Base-by-base conservation (phyloP, 2,797 vertebrate species). In the Ciconia nigra region DNA sequence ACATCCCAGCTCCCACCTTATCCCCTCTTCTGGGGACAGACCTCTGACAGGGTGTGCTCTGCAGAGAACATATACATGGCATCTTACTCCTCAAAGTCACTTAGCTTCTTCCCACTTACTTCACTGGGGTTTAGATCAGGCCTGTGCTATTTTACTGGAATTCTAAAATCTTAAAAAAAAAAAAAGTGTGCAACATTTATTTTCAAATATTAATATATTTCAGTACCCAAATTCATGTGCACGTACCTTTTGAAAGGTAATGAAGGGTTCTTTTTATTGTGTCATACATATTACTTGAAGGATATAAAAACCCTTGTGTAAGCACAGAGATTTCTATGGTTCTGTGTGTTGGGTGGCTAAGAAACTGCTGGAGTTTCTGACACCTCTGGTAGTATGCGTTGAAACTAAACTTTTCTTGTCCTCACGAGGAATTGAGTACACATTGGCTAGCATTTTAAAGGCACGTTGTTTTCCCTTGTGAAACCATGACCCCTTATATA, bases 271-370 rank as follows among this genome's bases (percentile, higher is more conserved):
- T 26, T 72, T 91, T 49, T 47, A 33, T 19, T 55, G 22, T 26
- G 33, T 47, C 66, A 59, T 35, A 69, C 33, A 33, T 35, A 24
- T 14, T 37, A 25, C 41, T 42, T 35, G 44, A 62, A 59, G 49
- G 35, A 63, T 47, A 31, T 12, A 49, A 69, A 83, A 42, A 17
- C 21, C 10, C 41, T 54, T 22, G 29, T 17, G 42, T 14, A 57
- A 73, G 39, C 58, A 74, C 29, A 46, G 42, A 28, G 35, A 16
- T 12, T 57, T 61, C 19, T 74, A 9, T 3, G 15, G 15, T 25
- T 28, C 7, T 18, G 20, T 20, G 13, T 0, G 0, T 3, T 37
- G 15, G 13, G 19, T 47, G 37, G 52, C 41, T 79, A 37, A 42
- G 58, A 52, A 77, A 49, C 3, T 3, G 16, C 59, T 26, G 28